Evolutionary conservation across 35 echinoderm and acorn worm genomes (phyloP), one percentile per base, ranked within the genome.

Genomic region (Apostichopus californicus): DNA sequence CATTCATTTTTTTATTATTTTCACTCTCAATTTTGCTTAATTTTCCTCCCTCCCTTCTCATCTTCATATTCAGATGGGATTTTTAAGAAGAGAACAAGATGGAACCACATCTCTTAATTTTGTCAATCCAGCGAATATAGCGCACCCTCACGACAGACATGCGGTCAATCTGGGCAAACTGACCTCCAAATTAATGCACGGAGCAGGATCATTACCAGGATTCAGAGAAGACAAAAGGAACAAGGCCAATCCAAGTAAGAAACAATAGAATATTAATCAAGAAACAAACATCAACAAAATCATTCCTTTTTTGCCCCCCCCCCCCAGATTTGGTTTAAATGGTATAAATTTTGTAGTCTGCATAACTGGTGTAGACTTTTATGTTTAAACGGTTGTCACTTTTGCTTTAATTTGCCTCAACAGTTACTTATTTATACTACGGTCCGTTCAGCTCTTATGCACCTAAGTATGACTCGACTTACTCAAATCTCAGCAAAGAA

Each of bases 151-250:
- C 3, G 90, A 94, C 18, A 93, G 17, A 54, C 73, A 83, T n/a
- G 86, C 77, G 17, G 96, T 98, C 93, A 98, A 95, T 77, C 91
- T 98, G 1, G 97, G 97, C 1, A 75, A 94, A 87, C 54, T 98
- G 93, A 94, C 92, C 0, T 88, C 86, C 9, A 94, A 85, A 73
- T 78, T 98, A 80, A 93, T 79, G 65, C 93, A 95, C 63, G 97
- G 97, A 10, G 86, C 97, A 17, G 93, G 94, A 24, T 91, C 94
- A 17, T 12, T 98, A 11, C 94, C 94, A 20, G 97, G 97, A 26
- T 98, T 98, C 77, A 98, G 89, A 26, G 97, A 98, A 78, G 97
- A 98, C 61, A 98, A 98, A 60, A 82, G 95, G 26, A 98, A 98
- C 80, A 98, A 98, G 77, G 95, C 92, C 17, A 92, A 92, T 11